Conservation (phyloP, 2,113 vertebrate genomes). For the Lipophrys pholis region DNA sequence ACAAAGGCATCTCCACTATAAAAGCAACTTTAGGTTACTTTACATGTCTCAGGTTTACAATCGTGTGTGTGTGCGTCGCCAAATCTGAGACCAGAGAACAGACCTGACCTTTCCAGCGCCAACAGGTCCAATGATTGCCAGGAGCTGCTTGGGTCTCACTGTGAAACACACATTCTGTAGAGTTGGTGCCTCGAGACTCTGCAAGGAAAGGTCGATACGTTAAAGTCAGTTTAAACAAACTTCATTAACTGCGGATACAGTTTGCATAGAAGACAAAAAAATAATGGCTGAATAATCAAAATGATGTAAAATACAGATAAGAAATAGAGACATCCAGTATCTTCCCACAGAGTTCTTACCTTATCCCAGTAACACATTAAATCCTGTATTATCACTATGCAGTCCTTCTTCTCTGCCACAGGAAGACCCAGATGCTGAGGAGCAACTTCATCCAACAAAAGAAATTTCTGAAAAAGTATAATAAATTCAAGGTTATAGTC, state of each 20-base stretch:
- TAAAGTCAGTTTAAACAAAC: not conserved
- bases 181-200: slow-evolving; percentile 88
- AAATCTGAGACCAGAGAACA: slow-evolving; percentile 23
- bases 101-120: slow-evolving; percentile 92
- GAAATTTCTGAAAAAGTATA: slow-evolving; percentile 81
- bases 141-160: slow-evolving; percentile 87
- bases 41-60: slow-evolving; percentile 2
- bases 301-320: too few species aligned
- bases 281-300: too few species aligned
- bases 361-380: slow-evolving; percentile 90
- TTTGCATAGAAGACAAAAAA: too few species aligned
- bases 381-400: slow-evolving; percentile 84
- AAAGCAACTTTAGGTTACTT: not conserved
- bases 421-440: slow-evolving; percentile 66
- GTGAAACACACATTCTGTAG: slow-evolving; percentile 88
- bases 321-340: too few species aligned
- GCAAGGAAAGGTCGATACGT: not conserved
- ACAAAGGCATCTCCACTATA: too few species aligned
- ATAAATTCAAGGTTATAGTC: slow-evolving; percentile 9
- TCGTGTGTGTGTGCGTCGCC: not conserved
- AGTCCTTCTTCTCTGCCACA: slow-evolving; percentile 73
- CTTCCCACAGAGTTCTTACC: slow-evolving; percentile 66
- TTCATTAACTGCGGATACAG: not conserved
- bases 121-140: slow-evolving; percentile 94
- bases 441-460: slow-evolving; percentile 88